These are phyloP conservation scores for Sitta europaea DNA, from an alignment of 2,113 vertebrate genomes.

Conservation along the genomic window DNA sequence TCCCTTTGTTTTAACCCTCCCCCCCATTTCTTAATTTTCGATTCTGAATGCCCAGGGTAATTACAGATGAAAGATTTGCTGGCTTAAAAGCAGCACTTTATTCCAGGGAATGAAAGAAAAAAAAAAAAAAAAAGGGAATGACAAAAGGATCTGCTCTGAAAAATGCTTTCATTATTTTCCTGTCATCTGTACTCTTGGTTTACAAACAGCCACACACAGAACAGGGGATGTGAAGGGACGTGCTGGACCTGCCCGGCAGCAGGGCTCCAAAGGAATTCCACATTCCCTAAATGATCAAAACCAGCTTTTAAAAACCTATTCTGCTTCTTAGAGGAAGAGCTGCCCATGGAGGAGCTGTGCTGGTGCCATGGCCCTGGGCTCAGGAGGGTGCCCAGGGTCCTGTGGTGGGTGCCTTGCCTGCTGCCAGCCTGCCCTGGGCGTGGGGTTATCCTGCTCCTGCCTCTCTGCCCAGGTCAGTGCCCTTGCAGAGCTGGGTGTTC, in stretches of 20 bases:
- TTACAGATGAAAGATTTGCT: not conserved
- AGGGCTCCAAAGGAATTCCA: not conserved
- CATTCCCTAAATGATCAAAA: not conserved
- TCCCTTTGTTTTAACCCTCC: not conserved
- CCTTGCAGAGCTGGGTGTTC: not conserved
- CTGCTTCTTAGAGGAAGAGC: not conserved
- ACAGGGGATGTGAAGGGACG: not conserved
- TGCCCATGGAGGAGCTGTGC: not conserved
- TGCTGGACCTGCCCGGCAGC: not conserved
- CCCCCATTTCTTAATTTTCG: not conserved
- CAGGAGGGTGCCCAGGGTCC: not conserved
- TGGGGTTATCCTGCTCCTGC: fast-evolving
- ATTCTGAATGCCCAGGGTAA: not conserved
- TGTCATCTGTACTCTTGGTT: not conserved
- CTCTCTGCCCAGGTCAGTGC: not conserved
- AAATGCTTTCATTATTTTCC: slow-evolving; percentile 12
- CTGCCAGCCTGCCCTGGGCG: fast-evolving
- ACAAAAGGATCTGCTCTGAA: not conserved
- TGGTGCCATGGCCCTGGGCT: too few relatives aligned
- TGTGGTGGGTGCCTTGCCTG: not conserved
- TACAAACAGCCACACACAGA: not conserved
- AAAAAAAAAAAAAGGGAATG: not conserved
- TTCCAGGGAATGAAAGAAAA: not conserved
- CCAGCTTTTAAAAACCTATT: not conserved
- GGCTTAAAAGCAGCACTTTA: slow-evolving; percentile 5